Evolutionary conservation across 2,797 vertebrate genomes (phyloP).

Genomic region (Tinamus major): DNA sequence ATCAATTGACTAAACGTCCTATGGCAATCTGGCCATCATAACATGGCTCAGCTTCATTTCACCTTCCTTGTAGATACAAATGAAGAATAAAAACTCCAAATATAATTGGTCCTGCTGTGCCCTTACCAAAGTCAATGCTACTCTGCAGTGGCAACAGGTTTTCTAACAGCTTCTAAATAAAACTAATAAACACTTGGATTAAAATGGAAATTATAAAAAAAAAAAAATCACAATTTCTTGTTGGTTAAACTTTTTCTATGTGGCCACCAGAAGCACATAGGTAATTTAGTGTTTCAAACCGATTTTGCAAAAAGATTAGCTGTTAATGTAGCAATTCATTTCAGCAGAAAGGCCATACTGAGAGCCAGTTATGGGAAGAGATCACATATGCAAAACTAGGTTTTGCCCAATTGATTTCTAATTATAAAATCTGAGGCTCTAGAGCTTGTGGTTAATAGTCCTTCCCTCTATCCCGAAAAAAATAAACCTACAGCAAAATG

Average conservation of each 20-base stretch:
- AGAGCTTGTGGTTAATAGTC: conserved; percentile 72
- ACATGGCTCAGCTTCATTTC: not conserved
- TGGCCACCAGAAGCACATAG: not conserved
- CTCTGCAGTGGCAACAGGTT: not conserved
- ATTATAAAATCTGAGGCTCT: conserved; percentile 74
- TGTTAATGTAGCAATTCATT: conserved; percentile 64
- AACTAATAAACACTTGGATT: conserved; percentile 29
- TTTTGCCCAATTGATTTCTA: conserved; percentile 80
- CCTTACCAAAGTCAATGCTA: conserved; percentile 40
- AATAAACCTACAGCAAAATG: conserved; percentile 23
- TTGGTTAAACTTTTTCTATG: not conserved
- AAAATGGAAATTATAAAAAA: not conserved
- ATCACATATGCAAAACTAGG: conserved; percentile 73
- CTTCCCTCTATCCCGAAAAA: conserved; percentile 51
- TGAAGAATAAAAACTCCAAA: not conserved
- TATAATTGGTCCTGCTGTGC: not conserved
- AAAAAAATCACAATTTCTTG: not conserved
- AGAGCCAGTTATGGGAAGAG: conserved; percentile 41
- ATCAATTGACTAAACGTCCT: not conserved
- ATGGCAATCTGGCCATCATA: not conserved
- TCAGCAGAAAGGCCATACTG: conserved; percentile 55
- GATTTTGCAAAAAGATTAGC: conserved; percentile 65
- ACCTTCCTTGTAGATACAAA: not conserved
- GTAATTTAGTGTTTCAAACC: conserved; percentile 57
- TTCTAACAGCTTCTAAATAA: conserved; percentile 44